Conservation (phyloP, 1,140 invertebrate species). For the Rhyacophila brunnea region DNA sequence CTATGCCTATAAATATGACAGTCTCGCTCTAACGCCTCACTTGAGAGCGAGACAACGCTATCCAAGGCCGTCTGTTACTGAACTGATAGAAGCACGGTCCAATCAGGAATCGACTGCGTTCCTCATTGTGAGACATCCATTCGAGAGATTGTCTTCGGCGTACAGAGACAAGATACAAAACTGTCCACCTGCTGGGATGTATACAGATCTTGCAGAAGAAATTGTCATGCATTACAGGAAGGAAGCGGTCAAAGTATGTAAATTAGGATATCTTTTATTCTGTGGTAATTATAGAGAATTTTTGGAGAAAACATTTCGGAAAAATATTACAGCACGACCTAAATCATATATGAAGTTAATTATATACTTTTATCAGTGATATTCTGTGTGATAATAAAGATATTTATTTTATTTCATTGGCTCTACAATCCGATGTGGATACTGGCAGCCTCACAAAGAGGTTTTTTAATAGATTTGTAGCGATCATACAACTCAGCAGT, state of each 20-base stretch:
- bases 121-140: constrained; percentile 29
- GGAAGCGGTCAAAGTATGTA: neutral
- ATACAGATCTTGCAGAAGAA: constrained; percentile 14
- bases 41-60: constrained; percentile 67
- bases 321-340: too few species aligned
- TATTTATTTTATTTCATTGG: too few species aligned
- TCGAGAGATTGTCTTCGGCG: constrained; percentile 26
- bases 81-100: constrained; percentile 35
- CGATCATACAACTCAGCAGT: too few species aligned
- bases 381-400: too few species aligned
- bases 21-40: constrained; percentile 63
- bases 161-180: constrained; percentile 29
- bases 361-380: too few species aligned
- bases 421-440: too few species aligned
- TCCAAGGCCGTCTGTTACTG: constrained; percentile 61
- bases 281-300: too few species aligned
- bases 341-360: too few species aligned
- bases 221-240: constrained; percentile 21
- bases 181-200: constrained; percentile 4
- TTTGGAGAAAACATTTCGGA: too few species aligned
- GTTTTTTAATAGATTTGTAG: too few species aligned
- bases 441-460: too few species aligned
- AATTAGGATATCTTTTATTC: too few species aligned
- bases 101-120: constrained; percentile 10
- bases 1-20: constrained; percentile 56